phyloP scores from a whole-genome alignment of 2,888 invertebrate species.

The Drosophila eohydei region DNA sequence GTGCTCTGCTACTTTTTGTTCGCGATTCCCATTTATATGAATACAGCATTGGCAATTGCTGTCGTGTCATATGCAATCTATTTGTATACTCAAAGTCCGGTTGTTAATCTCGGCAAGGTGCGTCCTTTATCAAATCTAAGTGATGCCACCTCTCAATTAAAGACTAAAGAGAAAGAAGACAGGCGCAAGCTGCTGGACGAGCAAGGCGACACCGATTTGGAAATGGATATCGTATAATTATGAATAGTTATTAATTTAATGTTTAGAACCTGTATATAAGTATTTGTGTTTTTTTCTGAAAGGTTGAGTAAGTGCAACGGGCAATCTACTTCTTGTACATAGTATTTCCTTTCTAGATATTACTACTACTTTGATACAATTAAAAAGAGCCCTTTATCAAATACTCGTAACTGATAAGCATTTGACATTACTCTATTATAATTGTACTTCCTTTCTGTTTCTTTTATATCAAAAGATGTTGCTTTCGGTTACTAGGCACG shows the following conservation, averaged over 20 bases:
- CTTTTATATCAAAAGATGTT: background rate
- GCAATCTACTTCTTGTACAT: conserved; percentile 47
- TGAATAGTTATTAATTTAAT: conserved; percentile 15
- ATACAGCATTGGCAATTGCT: conserved; percentile 92
- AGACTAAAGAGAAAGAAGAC: conserved; percentile 52
- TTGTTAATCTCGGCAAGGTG: conserved; percentile 86
- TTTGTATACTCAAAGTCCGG: conserved; percentile 96
- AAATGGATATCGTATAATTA: conserved; percentile 81
- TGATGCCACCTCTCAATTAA: conserved; percentile 49
- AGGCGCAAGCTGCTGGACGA: conserved; percentile 75
- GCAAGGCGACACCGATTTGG: conserved; percentile 76
- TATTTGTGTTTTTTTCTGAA: conserved; percentile 17
- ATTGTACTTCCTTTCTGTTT: background rate
- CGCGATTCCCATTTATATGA: conserved; percentile 92
- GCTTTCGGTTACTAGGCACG: background rate
- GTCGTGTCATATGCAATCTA: conserved; percentile 93
- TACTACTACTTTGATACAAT: conserved; percentile 26
- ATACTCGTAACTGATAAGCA: conserved; percentile 11
- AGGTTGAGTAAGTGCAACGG: conserved; percentile 61
- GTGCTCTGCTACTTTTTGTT: conserved; percentile 94
- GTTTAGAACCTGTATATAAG: conserved; percentile 34
- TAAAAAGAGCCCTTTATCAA: background rate
- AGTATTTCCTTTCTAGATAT: conserved; percentile 47
- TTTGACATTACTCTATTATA: too few species aligned
- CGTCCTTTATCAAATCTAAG: conserved; percentile 65